These are phyloP conservation scores for Potorous gilbertii DNA, from an alignment of 2,797 vertebrate genomes.

Conservation along the genomic window DNA sequence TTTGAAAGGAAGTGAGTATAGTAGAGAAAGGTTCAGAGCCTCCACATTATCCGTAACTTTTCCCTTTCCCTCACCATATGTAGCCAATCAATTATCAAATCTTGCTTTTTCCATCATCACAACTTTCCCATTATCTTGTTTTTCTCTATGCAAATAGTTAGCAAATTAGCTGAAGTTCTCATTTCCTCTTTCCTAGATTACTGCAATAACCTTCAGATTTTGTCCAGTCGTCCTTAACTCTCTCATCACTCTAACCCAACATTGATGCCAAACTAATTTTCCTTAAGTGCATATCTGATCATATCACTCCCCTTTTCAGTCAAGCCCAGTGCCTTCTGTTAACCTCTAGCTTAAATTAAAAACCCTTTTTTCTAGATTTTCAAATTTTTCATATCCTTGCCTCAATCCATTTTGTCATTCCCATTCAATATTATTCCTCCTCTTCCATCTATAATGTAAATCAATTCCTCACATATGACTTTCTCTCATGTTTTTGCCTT, in stretches of 20 bases:
- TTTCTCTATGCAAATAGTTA: background rate
- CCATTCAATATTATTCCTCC: background rate
- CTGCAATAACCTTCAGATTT: background rate
- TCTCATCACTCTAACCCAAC: background rate
- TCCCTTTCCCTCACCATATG: background rate
- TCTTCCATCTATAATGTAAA: background rate
- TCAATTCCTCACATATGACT: background rate
- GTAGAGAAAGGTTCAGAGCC: slow-evolving; percentile 21
- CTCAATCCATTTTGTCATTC: background rate
- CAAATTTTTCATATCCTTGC: background rate
- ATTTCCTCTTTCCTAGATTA: background rate
- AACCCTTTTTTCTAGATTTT: background rate
- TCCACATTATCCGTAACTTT: background rate
- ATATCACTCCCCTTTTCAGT: background rate
- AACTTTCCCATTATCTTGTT: background rate
- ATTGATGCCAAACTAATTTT: background rate
- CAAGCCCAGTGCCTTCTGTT: background rate
- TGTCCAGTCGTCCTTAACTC: background rate
- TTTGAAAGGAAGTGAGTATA: background rate
- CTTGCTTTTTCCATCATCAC: background rate
- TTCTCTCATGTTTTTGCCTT: background rate
- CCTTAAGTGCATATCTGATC: background rate
- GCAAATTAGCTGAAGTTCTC: background rate
- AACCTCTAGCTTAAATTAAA: background rate
- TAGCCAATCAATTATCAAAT: too few species aligned